Percentiles rank a stretch among this genome's conserved stretches.
Conservation (phyloP, 2,113 vertebrate species). For the Castor canadensis region DNA sequence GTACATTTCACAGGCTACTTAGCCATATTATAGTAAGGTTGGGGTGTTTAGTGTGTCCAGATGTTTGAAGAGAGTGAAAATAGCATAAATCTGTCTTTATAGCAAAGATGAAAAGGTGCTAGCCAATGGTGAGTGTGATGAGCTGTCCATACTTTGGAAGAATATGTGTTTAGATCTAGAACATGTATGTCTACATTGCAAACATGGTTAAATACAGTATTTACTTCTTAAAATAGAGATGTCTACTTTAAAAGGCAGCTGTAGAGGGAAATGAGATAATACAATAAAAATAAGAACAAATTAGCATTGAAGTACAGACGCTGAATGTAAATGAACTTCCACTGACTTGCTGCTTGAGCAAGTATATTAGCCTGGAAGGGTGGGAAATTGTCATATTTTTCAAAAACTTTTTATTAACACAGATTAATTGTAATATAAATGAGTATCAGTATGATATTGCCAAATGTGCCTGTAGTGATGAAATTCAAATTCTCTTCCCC, state of each 20-base stretch:
- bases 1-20: not conserved
- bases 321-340: not conserved
- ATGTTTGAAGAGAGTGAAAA: not conserved
- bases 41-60: not conserved
- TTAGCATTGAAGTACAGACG: not conserved
- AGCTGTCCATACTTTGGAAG: not conserved
- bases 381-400: not conserved
- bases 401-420: not conserved
- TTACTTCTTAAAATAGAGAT: not conserved
- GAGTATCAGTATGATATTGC: not conserved
- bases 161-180: not conserved
- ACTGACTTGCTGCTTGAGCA: not conserved
- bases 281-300: not conserved
- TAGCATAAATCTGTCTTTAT: not conserved
- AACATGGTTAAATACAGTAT: not conserved
- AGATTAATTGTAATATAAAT: not conserved
- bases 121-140: not conserved
- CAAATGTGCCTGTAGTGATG: too few species aligned
- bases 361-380: not conserved
- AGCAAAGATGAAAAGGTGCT: not conserved
- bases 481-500: not conserved
- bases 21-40: not conserved
- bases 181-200: not conserved
- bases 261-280: not conserved
- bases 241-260: not conserved